A percentile compares a stretch with the other conserved stretches of the same genome.
These are phyloP conservation scores for Varecia variegata DNA, from an alignment of 2,797 vertebrate genomes.

Conservation along the genomic window DNA sequence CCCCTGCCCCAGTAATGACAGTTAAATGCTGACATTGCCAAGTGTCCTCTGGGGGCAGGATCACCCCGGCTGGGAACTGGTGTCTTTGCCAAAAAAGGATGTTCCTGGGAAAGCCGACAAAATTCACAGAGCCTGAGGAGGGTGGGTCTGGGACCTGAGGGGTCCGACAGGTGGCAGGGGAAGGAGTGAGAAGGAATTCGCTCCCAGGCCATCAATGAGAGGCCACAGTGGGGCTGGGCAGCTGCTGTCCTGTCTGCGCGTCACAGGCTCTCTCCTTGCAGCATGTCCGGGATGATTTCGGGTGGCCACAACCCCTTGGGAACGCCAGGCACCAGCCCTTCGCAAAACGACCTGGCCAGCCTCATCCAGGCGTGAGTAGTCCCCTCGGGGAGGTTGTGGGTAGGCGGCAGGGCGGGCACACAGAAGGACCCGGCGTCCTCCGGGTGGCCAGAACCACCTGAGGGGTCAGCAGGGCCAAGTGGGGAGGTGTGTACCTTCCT, in stretches of 20 bases:
- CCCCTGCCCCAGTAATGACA: background rate
- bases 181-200: no score
- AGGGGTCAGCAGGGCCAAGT: no score
- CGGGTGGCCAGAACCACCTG: fast-evolving
- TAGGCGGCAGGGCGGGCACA: no score
- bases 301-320: conserved; percentile 89
- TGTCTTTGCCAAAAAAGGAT: background rate
- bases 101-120: background rate
- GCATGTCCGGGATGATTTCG: conserved; percentile 98
- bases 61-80: background rate
- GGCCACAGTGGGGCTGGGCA: fast-evolving
- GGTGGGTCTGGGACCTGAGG: background rate
- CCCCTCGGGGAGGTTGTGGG: fast-evolving
- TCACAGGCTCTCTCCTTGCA: conserved; percentile 57
- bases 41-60: background rate
- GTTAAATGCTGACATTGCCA: no score
- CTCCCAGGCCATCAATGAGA: background rate
- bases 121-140: no score
- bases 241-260: fast-evolving
- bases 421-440: background rate
- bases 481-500: background rate
- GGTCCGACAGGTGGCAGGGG: background rate
- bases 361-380: conserved; percentile 96
- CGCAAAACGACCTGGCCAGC: conserved; percentile 91
- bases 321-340: conserved; percentile 79